These are phyloP conservation scores for Ryuthela nishihirai DNA, from an alignment of 2,888 invertebrate species.

Conservation along the genomic window DNA sequence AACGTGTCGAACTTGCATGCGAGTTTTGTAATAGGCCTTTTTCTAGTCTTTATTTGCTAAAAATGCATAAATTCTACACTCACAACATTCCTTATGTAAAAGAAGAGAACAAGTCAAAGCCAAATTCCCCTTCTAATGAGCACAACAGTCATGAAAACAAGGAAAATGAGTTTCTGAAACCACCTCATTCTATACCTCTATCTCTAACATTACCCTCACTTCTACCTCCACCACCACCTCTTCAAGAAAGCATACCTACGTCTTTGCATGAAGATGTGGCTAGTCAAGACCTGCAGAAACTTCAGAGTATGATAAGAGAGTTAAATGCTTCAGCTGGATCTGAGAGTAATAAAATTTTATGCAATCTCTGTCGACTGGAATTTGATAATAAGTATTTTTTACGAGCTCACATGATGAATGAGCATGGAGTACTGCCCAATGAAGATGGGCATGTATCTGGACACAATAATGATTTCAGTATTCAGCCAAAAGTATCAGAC, in stretches of 20 bases:
- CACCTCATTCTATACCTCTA: slow-evolving; percentile 22
- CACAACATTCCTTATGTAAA: slow-evolving; percentile 47
- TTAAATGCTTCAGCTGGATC: slow-evolving; percentile 60
- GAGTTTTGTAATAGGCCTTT: slow-evolving; percentile 51
- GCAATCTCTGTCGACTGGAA: slow-evolving; percentile 67
- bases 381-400: slow-evolving; percentile 68
- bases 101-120: slow-evolving; percentile 40
- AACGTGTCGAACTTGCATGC: slow-evolving; percentile 46
- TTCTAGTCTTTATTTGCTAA: slow-evolving; percentile 51
- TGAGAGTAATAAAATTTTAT: slow-evolving; percentile 50
- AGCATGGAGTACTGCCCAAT: slow-evolving; percentile 60
- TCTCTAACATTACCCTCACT: slow-evolving; percentile 21
- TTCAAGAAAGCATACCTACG: slow-evolving; percentile 22
- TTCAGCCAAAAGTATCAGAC: slow-evolving; percentile 25
- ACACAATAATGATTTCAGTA: slow-evolving; percentile 24
- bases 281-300: slow-evolving; percentile 78
- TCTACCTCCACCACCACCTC: slow-evolving; percentile 21
- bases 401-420: slow-evolving; percentile 64
- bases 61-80: slow-evolving; percentile 53
- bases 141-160: slow-evolving; percentile 26
- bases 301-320: slow-evolving; percentile 86
- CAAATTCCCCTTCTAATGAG: slow-evolving; percentile 26
- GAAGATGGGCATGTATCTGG: slow-evolving; percentile 49
- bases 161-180: slow-evolving; percentile 34
- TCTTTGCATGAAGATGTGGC: slow-evolving; percentile 52